phyloP scores from a whole-genome alignment of 2,888 invertebrate species.

The Agapetus fuscipes region DNA sequence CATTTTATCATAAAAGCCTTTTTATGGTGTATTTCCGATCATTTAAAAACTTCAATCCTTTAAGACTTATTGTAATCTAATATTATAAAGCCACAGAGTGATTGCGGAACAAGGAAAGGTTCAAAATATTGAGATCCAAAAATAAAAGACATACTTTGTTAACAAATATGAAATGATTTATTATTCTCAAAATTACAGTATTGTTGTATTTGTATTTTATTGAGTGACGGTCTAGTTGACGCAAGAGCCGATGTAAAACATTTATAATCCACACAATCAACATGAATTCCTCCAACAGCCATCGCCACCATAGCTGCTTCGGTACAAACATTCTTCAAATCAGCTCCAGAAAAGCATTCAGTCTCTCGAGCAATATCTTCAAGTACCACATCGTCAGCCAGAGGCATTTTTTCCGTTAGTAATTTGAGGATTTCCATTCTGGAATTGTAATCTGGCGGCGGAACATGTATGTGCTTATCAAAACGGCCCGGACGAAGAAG shows the following conservation, averaged over 20 bases:
- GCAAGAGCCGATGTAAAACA: conserved; percentile 34
- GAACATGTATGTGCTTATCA: conserved; percentile 50
- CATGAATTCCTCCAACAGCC: conserved; percentile 35
- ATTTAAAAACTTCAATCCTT: too few species aligned
- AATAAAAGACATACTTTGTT: too few species aligned
- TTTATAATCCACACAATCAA: conserved; percentile 26
- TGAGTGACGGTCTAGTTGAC: conserved; percentile 34
- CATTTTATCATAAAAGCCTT: too few species aligned
- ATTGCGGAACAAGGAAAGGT: too few species aligned
- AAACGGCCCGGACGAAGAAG: conserved; percentile 53
- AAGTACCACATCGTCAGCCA: conserved; percentile 33
- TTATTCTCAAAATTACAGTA: conserved; percentile 10
- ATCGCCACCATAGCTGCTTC: conserved; percentile 54
- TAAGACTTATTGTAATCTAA: too few species aligned
- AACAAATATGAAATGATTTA: too few species aligned
- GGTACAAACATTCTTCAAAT: conserved; percentile 48
- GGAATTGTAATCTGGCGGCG: conserved; percentile 45
- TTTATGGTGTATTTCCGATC: too few species aligned
- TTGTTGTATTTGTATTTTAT: conserved; percentile 7
- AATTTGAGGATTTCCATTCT: conserved; percentile 38
- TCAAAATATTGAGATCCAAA: too few species aligned
- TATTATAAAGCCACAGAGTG: too few species aligned
- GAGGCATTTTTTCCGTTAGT: conserved; percentile 35
- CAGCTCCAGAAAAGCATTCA: conserved; percentile 49
- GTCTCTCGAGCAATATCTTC: conserved; percentile 36